Evolutionary conservation across 2,113 vertebrate species (phyloP).

Genomic region (Caracal caracal): DNA sequence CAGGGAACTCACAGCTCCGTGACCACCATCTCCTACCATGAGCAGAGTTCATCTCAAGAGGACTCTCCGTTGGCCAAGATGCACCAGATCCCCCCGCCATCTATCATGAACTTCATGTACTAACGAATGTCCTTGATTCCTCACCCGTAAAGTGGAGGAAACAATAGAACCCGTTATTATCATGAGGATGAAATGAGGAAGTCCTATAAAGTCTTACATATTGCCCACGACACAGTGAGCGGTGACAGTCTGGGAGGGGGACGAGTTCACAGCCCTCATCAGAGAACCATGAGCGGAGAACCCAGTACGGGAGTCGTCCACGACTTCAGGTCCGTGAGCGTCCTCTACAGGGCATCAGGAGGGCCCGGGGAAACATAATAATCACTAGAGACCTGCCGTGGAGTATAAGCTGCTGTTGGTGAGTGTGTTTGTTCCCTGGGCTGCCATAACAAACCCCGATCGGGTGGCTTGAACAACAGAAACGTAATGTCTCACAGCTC

Average conservation of each 20-base stretch:
- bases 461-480: no score
- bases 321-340: neutral
- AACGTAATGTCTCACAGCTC: fast-evolving
- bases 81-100: neutral
- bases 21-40: no score
- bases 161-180: fast-evolving
- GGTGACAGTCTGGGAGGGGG: neutral
- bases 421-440: neutral
- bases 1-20: neutral
- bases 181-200: neutral
- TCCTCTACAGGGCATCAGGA: neutral
- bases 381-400: neutral
- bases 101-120: fast-evolving
- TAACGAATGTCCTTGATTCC: neutral
- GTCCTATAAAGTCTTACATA: no score
- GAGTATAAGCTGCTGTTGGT: neutral
- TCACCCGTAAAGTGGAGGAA: fast-evolving
- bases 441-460: no score
- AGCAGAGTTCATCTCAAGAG: neutral
- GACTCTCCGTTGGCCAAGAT: neutral
- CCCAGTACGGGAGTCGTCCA: neutral
- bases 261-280: neutral
- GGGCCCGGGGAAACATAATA: neutral
- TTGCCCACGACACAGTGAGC: neutral
- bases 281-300: neutral